Percentiles rank a stretch among this genome's conserved stretches.
These are phyloP conservation scores for Pterocles gutturalis DNA, from an alignment of 2,113 vertebrate genomes.

Conservation along the genomic window DNA sequence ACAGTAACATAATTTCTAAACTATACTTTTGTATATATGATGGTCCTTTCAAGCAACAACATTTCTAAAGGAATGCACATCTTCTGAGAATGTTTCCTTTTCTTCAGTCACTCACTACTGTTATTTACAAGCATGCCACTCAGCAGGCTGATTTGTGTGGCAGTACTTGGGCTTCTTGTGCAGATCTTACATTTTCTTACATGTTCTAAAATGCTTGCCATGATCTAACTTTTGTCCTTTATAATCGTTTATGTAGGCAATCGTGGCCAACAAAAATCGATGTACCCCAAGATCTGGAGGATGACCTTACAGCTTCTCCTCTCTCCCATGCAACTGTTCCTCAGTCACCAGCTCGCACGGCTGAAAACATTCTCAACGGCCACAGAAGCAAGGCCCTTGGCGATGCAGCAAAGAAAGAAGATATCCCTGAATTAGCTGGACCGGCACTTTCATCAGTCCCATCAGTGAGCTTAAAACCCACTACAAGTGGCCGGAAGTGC, in stretches of 20 bases:
- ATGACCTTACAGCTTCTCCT: conserved; percentile 91
- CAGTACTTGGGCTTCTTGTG: background rate
- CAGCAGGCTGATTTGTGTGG: background rate
- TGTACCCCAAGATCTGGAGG: conserved; percentile 95
- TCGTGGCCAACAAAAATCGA: conserved; percentile 96
- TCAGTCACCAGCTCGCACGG: conserved; percentile 88
- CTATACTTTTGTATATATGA: background rate
- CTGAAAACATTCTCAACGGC: conserved; percentile 91
- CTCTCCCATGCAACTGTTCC: conserved; percentile 88
- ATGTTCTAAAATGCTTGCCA: background rate
- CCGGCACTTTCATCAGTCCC: conserved; percentile 66
- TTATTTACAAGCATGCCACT: background rate
- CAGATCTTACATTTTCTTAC: fast-evolving
- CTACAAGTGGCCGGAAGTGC: conserved; percentile 85
- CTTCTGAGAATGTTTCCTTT: background rate
- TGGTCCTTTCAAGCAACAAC: background rate
- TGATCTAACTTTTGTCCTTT: background rate
- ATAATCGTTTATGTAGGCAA: conserved; percentile 78
- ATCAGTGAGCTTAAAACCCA: conserved; percentile 67
- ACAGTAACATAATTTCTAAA: background rate
- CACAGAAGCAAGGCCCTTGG: conserved; percentile 88
- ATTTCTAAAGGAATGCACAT: background rate
- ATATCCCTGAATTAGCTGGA: conserved; percentile 77
- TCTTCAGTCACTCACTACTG: background rate
- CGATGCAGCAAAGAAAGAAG: conserved; percentile 86